Base-by-base conservation (phyloP, 2,888 invertebrate genomes). In the Drosophila koepferae region DNA sequence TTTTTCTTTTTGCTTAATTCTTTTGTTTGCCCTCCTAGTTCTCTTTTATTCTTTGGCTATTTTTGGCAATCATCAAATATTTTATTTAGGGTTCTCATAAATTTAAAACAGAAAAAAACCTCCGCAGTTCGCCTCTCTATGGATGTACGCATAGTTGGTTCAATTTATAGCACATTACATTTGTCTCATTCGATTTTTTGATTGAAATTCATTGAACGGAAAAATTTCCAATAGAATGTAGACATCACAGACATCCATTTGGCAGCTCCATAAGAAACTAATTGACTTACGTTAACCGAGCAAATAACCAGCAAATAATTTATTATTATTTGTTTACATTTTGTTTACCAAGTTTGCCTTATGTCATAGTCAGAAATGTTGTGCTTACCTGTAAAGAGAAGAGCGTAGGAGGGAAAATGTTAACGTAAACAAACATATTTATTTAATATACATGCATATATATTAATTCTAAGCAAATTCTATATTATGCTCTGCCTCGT, bases 341-440 rank as follows among this genome's bases (percentile, higher is more conserved):
- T 53, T 68, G 60, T 65, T 28, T 66, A 51, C 61, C 53, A 63
- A 44, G 51, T 40, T 55, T 31, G 16, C 44, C 51, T 68, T 62
- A 41, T 55, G 28, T 41, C 46, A 64, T 38, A 28, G 46, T 12
- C 69, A 59, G 53, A 38, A n/a, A 63, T 60, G 41, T 49, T 53
- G 68, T 59, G 87, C 90, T 86, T 89, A 86, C 86, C 86, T 86
- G 90, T 56, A 90, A 87, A 78, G 78, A 90, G 53, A 66, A 65
- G 55, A 71, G 56, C 38, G 40, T 40, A 23, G 44, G 43, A n/a
- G 20, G 16, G 53, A 56, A 53, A 49, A 46, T 71, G 82, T 79
- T 73, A 89, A 55, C 72, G 71, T 31, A 55, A 55, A 62, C 16
- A 54, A 18, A 51, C 18, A 40, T 54, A 23, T 20, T 2, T 75